A percentile compares a stretch with the other conserved stretches of the same genome.
These are phyloP conservation scores for Rhynchophorus ferrugineus DNA, from an alignment of 1,140 invertebrate genomes.

Conservation along the genomic window DNA sequence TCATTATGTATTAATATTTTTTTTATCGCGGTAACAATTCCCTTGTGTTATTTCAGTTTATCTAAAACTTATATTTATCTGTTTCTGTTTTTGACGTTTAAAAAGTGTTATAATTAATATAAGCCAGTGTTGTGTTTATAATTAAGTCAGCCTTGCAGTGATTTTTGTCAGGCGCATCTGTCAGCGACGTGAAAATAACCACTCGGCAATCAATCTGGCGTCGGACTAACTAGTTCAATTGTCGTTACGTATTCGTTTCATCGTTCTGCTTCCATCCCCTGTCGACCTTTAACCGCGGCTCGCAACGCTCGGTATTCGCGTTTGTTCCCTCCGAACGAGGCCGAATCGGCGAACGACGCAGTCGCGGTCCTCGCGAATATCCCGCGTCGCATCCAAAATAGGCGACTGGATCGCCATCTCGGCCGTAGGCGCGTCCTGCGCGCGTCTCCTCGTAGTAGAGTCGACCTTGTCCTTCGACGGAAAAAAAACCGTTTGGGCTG, in stretches of 20 bases:
- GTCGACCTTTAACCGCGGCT: too few relatives aligned
- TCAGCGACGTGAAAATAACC: background rate
- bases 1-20: too few relatives aligned
- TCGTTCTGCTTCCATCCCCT: background rate
- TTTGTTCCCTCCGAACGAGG: background rate
- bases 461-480: constrained; percentile 16
- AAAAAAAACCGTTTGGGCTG: constrained; percentile 7
- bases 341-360: background rate
- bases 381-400: constrained; percentile 20
- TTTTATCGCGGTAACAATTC: too few relatives aligned
- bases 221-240: background rate
- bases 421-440: constrained; percentile 3
- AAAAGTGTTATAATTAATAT: background rate
- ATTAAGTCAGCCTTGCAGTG: background rate
- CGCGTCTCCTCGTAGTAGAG: background rate
- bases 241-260: background rate
- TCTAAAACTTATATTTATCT: background rate
- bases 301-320: background rate
- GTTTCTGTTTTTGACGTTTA: background rate
- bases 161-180: background rate
- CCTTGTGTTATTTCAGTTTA: too few relatives aligned
- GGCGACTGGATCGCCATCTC: constrained; percentile 10
- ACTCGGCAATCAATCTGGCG: background rate
- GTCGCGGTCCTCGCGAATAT: background rate
- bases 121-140: background rate